phyloP scores from a whole-genome alignment of 2,113 vertebrate genomes.

The Psittacula cyanocephala region DNA sequence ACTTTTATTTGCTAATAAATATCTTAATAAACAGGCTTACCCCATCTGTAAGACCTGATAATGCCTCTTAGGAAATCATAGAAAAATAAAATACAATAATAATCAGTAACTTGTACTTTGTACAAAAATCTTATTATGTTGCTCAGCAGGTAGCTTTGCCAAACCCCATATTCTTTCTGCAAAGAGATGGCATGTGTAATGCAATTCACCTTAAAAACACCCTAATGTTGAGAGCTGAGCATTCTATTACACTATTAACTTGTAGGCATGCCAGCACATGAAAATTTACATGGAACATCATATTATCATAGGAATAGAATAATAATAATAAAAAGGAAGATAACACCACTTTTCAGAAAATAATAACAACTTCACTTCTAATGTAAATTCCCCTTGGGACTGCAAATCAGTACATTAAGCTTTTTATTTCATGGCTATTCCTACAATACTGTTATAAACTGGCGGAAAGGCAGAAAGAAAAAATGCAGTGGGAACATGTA shows the following conservation, averaged over 20 bases:
- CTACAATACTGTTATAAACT: background rate
- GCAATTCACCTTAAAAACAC: conserved; percentile 73
- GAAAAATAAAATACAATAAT: conserved; percentile 99
- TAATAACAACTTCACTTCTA: conserved; percentile 49
- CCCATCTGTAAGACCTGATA: conserved; percentile 92
- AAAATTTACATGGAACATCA: conserved; percentile 75
- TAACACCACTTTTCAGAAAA: conserved; percentile 59
- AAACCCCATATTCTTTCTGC: conserved; percentile 88
- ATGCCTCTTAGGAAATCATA: conserved; percentile 97
- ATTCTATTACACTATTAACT: conserved; percentile 82
- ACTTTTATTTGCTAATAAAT: conserved; percentile 97
- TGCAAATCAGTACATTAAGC: background rate
- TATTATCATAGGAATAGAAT: conserved; percentile 62
- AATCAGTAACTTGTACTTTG: conserved; percentile 96
- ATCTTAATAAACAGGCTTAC: conserved; percentile 91
- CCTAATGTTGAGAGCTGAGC: conserved; percentile 80
- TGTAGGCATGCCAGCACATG: conserved; percentile 79
- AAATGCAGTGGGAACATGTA: background rate
- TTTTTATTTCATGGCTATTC: conserved; percentile 18
- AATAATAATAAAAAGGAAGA: conserved; percentile 31
- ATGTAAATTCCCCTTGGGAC: conserved; percentile 58
- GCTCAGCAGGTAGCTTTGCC: conserved; percentile 93
- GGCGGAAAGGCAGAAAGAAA: conserved; percentile 6
- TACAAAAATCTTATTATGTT: conserved; percentile 96
- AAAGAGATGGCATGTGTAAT: conserved; percentile 75